Conservation (phyloP, 2,888 invertebrate species). For the Tholera decimalis region DNA sequence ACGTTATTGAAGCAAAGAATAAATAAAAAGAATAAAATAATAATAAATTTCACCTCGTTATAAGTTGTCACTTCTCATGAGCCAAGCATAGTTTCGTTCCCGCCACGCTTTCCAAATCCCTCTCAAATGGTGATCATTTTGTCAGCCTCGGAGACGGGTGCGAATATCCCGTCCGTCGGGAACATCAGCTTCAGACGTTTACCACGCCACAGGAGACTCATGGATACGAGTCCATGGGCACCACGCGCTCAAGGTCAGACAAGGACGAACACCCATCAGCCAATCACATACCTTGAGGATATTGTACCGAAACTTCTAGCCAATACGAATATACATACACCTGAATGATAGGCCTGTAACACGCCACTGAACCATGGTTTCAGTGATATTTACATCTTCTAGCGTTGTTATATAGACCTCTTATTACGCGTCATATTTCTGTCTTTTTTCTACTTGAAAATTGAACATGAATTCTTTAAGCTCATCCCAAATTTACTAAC, state of each 20-base stretch:
- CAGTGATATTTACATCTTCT: conserved; percentile 33
- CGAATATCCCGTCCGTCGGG: conserved; percentile 95
- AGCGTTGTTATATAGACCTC: conserved; percentile 25
- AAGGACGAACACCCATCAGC: conserved; percentile 71
- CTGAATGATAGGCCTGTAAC: conserved; percentile 25
- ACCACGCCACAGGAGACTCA: conserved; percentile 85
- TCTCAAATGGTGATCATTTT: conserved; percentile 74
- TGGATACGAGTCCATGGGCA: conserved; percentile 97
- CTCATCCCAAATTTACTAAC: conserved; percentile 10
- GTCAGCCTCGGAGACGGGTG: conserved; percentile 97
- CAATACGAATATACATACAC: conserved; percentile 31
- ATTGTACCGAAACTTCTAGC: conserved; percentile 47
- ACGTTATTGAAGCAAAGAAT: too few relatives aligned
- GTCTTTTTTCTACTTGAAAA: conserved; percentile 31
- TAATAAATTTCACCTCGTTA: too few relatives aligned
- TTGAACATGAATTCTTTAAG: conserved; percentile 15
- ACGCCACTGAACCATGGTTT: conserved; percentile 34
- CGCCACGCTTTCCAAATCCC: conserved; percentile 62
- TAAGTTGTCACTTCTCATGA: neutral
- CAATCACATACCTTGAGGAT: conserved; percentile 85
- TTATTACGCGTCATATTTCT: conserved; percentile 1
- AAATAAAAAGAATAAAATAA: too few relatives aligned
- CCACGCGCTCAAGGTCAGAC: conserved; percentile 96
- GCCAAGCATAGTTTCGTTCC: conserved; percentile 53
- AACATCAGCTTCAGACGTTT: conserved; percentile 90